Evolutionary conservation across 2,113 vertebrate species (phyloP).

Genomic region (Epinephelus fuscoguttatus): DNA sequence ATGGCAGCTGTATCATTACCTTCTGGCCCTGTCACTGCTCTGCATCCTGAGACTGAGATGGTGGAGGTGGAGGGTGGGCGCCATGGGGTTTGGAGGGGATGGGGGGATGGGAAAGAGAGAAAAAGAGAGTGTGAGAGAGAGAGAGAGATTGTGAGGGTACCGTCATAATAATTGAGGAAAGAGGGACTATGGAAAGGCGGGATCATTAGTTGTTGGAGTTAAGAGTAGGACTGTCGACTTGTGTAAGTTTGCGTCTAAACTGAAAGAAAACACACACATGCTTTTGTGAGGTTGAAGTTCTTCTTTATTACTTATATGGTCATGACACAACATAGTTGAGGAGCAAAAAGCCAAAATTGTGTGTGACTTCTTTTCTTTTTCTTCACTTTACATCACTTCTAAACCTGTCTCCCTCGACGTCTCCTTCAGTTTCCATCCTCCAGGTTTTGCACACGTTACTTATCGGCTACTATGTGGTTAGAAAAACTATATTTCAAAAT

Average conservation of each 20-base stretch:
- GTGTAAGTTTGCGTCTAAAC: slow-evolving; percentile 37
- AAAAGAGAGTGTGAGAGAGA: slow-evolving; percentile 12
- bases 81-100: slow-evolving; percentile 50
- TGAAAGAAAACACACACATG: background rate
- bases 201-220: slow-evolving; percentile 64
- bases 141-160: slow-evolving; percentile 50
- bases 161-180: slow-evolving; percentile 68
- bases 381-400: background rate
- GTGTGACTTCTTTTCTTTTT: background rate
- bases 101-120: slow-evolving; percentile 13
- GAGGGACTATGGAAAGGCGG: slow-evolving; percentile 58
- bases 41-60: slow-evolving; percentile 83
- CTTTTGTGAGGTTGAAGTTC: background rate
- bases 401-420: background rate
- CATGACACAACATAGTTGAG: background rate
- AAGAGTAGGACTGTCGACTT: slow-evolving; percentile 39
- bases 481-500: background rate
- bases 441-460: background rate
- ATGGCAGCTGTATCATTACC: slow-evolving; percentile 96
- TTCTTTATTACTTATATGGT: background rate
- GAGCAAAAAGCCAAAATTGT: background rate
- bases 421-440: background rate
- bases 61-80: slow-evolving; percentile 72
- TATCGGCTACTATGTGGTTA: background rate
- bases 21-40: slow-evolving; percentile 95